Conservation (phyloP, 2,797 vertebrate genomes). For the Ispidina lecontei region DNA sequence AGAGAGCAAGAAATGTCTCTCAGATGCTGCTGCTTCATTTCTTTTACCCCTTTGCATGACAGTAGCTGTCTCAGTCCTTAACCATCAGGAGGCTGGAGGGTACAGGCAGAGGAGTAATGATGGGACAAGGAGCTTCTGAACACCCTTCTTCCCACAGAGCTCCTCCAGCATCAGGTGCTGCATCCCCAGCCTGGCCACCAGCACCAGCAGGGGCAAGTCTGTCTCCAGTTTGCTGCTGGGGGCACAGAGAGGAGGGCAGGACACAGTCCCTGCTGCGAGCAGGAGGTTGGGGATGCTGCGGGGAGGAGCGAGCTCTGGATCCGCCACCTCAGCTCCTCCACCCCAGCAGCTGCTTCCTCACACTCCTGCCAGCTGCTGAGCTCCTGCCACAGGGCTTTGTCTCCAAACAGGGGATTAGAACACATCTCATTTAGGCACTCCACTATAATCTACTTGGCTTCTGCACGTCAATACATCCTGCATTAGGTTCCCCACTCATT, state of each 20-base stretch:
- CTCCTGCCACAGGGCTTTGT: not conserved
- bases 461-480: not conserved
- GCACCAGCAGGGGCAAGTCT: fast-evolving
- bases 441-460: not conserved
- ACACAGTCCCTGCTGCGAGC: not conserved
- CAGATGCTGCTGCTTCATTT: not conserved
- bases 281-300: not conserved
- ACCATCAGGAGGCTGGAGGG: not conserved
- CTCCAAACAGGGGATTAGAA: not conserved
- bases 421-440: not conserved
- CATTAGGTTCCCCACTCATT: not conserved
- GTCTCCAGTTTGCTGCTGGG: not conserved
- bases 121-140: not conserved
- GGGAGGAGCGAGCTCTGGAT: not conserved
- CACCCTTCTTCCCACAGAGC: not conserved
- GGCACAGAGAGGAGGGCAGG: not conserved
- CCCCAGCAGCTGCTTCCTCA: not conserved
- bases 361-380: not conserved
- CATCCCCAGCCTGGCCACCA: not conserved
- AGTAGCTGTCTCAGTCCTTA: not conserved
- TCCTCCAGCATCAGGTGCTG: not conserved
- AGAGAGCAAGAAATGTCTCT: not conserved
- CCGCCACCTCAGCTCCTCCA: not conserved
- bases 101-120: fast-evolving
- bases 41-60: not conserved